phyloP scores from a whole-genome alignment of 2,888 invertebrate species.

The Xanthia icteritia region DNA sequence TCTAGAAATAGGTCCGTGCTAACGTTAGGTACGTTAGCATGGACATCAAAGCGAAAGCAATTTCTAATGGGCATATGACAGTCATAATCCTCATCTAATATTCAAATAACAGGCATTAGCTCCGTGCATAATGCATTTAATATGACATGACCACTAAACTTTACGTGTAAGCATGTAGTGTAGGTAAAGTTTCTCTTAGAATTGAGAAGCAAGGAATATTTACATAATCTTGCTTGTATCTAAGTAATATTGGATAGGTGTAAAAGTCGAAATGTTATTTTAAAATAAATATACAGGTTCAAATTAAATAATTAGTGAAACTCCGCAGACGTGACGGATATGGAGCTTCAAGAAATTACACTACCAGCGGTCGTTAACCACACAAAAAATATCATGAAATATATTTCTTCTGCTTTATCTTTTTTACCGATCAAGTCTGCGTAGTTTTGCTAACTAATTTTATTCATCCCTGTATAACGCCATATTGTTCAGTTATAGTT shows the following conservation, averaged over 20 bases:
- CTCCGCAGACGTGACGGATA: neutral
- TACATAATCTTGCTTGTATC: neutral
- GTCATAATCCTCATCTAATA: conserved; percentile 56
- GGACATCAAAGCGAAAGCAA: conserved; percentile 37
- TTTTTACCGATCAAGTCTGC: neutral
- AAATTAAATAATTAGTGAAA: neutral
- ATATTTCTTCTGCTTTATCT: too few relatives aligned
- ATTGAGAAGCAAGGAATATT: neutral
- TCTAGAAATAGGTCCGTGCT: conserved; percentile 30
- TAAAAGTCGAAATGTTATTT: neutral
- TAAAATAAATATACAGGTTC: neutral
- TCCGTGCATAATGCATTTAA: conserved; percentile 38
- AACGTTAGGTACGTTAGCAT: too few relatives aligned
- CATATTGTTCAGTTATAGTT: neutral
- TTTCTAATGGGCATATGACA: conserved; percentile 43
- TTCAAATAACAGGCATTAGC: conserved; percentile 47
- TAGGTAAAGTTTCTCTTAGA: conserved; percentile 20
- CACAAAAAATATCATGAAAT: neutral
- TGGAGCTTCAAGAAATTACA: neutral
- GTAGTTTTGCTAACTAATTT: neutral
- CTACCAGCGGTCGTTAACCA: neutral
- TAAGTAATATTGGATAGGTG: neutral
- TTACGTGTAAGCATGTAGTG: conserved; percentile 1
- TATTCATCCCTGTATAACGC: neutral
- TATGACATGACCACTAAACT: conserved; percentile 43